Conservation (phyloP, 2,888 invertebrate genomes). For the Hoplodrina blanda region DNA sequence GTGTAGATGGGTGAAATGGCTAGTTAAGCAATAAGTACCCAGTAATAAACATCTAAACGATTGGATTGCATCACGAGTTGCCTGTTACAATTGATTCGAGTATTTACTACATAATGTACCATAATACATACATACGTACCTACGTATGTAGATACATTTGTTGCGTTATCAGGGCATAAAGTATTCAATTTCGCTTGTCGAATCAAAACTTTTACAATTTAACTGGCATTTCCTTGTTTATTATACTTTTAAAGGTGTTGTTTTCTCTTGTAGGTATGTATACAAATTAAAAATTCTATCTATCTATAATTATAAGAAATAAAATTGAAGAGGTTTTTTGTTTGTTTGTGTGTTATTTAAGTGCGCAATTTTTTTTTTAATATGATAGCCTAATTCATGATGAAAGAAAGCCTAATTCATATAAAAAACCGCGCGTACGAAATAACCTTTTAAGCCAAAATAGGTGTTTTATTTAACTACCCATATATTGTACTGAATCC, state of each 20-base stretch:
- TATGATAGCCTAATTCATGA: too few relatives aligned
- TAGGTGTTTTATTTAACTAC: too few relatives aligned
- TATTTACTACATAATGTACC: conserved; percentile 35
- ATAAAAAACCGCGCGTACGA: too few relatives aligned
- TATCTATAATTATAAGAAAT: too few relatives aligned
- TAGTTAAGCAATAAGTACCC: conserved; percentile 14
- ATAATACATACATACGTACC: conserved; percentile 9
- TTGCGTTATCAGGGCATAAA: conserved; percentile 30
- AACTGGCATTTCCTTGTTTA: neutral
- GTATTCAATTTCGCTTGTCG: conserved; percentile 12
- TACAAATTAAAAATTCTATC: too few relatives aligned
- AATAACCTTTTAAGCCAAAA: too few relatives aligned
- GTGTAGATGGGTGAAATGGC: conserved; percentile 6
- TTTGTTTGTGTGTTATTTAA: too few relatives aligned
- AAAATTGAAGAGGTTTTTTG: too few relatives aligned
- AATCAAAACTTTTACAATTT: conserved; percentile 3
- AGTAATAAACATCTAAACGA: conserved; percentile 43
- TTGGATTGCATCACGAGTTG: conserved; percentile 57
- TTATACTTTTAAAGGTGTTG: neutral
- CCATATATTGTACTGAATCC: too few relatives aligned
- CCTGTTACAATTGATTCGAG: conserved; percentile 51
- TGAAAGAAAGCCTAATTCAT: too few relatives aligned
- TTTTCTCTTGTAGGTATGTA: conserved; percentile 9
- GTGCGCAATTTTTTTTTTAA: too few relatives aligned
- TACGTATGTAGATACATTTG: conserved; percentile 9